Evolutionary conservation across 1,140 invertebrate genomes (phyloP), one percentile per base, ranked within the genome.

Genomic region (Onthophagus taurus): DNA sequence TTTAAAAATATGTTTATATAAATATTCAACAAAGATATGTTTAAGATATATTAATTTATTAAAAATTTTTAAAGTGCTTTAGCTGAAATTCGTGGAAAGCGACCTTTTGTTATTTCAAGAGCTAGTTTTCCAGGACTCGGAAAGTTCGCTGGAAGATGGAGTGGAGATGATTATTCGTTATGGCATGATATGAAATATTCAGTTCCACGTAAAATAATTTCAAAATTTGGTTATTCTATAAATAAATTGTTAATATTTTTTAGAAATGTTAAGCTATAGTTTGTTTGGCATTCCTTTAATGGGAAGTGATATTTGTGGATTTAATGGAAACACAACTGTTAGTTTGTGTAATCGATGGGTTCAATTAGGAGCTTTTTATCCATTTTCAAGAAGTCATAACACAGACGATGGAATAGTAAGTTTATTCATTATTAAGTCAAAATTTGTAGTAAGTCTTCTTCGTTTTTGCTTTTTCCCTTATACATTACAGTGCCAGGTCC

Each of bases 231-330:
- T 18, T 16, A 35, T 2, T 23, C 9, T 5, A 17, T 30, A 9
- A 24, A 14, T 9, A 20, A 13, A 26, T 41, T 26, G 16, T 16
- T 20, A 37, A 30, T 20, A 12, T 38, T 29, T 59, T 65, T 53
- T 66, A 74, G 82, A 82, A 51, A 69, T 90, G 37, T 63, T 93
- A 13, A 79, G 77, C 53, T 89, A 83, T 64, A 85, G 79, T 53
- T 63, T 94, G 36, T 92, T 88, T 67, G 89, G 89, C 38, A 78
- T 89, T 18, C 83, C 86, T 7, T 72, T 89, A 72, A 80, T 89
- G 62, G 90, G 89, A 1, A 82, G 88, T 2, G 89, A 94, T 64
- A 91, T 94, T 50, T 94, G 90, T 68, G 90, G 89, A 1, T 94
- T 92, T 65, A 73, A 74, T 54, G 78, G 77, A 3, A 80, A 89